Evolutionary conservation across 37 sponge, comb jelly and placozoan genomes (phyloP).

Genomic region (Chondrosia reniformis): DNA sequence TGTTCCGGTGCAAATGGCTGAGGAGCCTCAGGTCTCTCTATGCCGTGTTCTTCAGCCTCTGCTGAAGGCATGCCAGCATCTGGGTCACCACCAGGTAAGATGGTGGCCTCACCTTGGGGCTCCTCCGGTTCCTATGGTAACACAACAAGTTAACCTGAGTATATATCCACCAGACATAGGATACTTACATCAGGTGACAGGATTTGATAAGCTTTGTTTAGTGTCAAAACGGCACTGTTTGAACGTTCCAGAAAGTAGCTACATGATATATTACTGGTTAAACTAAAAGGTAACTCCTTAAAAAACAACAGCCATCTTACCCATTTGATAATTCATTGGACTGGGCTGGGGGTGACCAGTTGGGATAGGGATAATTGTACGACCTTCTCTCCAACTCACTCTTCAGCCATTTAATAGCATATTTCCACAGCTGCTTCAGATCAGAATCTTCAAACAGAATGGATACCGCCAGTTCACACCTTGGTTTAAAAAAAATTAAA

Average conservation of each 20-base stretch:
- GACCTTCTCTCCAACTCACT: slow-evolving; percentile 66
- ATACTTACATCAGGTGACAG: slow-evolving; percentile 57
- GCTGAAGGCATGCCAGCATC: slow-evolving; percentile 63
- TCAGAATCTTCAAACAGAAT: slow-evolving; percentile 52
- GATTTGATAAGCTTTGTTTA: slow-evolving; percentile 66
- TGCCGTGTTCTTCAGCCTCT: slow-evolving; percentile 45
- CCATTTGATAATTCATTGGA: slow-evolving; percentile 79
- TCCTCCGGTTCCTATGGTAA: slow-evolving; percentile 26
- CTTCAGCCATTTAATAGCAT: slow-evolving; percentile 67
- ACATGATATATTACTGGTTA: too few species aligned
- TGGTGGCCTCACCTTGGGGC: slow-evolving; percentile 27
- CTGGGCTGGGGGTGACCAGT: slow-evolving; percentile 90
- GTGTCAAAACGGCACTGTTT: slow-evolving; percentile 80
- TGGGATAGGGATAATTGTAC: slow-evolving; percentile 50
- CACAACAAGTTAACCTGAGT: neutral
- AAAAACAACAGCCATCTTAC: slow-evolving; percentile 21
- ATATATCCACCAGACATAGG: neutral
- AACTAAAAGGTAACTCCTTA: too few species aligned
- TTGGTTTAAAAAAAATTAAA: too few species aligned
- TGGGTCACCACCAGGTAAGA: slow-evolving; percentile 65
- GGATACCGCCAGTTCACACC: slow-evolving; percentile 43
- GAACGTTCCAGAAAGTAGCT: slow-evolving; percentile 81
- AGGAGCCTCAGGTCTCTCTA: slow-evolving; percentile 22
- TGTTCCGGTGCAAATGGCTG: neutral
- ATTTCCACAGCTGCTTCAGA: slow-evolving; percentile 49